Evolutionary conservation across 2,797 vertebrate species (phyloP), one percentile per base, ranked within the genome.

Genomic region (Acipenser transmontanus): DNA sequence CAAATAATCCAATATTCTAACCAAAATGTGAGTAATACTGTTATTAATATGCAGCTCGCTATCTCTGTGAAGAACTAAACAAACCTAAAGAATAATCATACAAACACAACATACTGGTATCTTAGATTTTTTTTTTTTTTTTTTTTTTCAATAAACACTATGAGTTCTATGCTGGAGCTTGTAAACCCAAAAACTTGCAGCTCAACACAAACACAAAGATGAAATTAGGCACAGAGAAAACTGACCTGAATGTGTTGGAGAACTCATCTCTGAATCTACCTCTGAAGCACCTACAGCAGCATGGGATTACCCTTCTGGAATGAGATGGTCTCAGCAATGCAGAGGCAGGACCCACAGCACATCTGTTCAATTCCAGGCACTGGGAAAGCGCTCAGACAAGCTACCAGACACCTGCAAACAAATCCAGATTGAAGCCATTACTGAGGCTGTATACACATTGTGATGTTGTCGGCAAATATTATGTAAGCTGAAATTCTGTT

Each of bases 221-320:
- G n/a, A 14, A 17, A 13, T 17, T 2, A 13, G 17, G 57, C 57
- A 13, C 7, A 51, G 52, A 63, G 6, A 6, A 49, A 9, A 48
- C 61, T 17, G 71, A 77, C 75, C 75, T 72, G 73, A 49, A 60
- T 67, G 71, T 67, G 74, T 71, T 9, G 73, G 73, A 49, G 73
- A 77, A 59, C 57, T 72, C 75, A 77, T 77, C 57, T n/a, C 54
- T 57, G 54, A 13, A 57, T 57, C 54, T 57, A 7, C 12, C 9
- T 57, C 54, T 11, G 54, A n/a, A 57, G 7, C 54, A 7, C 11
- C 54, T n/a, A 57, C 9, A 11, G 11, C 12, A 57, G 12, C 54
- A n/a, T n/a, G 12, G 12, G 12, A 57, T 57, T 57, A 34, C 2
- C 34, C 34, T 34, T 34, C 47, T 9, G 63, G 63, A 50, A 64